These are phyloP conservation scores for Tricholauxania praeusta DNA, from an alignment of 2,888 invertebrate genomes.

Conservation along the genomic window DNA sequence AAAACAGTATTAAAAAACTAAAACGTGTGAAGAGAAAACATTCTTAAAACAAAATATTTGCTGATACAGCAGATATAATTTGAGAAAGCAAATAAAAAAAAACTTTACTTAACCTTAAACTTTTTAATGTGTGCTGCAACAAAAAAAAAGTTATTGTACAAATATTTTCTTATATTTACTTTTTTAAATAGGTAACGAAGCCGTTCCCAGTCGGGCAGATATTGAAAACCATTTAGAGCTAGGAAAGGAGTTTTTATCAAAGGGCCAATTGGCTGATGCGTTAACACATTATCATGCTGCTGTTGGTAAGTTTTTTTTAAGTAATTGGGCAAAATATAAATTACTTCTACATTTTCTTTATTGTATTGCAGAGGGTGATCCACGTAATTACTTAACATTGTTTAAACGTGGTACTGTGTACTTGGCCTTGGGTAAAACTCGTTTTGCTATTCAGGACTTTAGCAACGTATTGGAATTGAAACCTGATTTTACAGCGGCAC, in stretches of 20 bases:
- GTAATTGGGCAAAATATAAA: background rate
- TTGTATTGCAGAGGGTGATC: conserved; percentile 84
- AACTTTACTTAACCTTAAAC: conserved; percentile 30
- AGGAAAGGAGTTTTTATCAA: conserved; percentile 91
- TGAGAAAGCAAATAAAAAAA: conserved; percentile 8
- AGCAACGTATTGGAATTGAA: conserved; percentile 93
- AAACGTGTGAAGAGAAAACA: no score
- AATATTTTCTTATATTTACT: conserved; percentile 46
- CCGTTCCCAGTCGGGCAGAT: conserved; percentile 75
- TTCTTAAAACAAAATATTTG: no score
- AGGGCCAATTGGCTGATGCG: conserved; percentile 95
- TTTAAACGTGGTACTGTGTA: conserved; percentile 97
- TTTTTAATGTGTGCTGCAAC: conserved; percentile 9
- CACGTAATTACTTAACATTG: conserved; percentile 94
- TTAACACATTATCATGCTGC: conserved; percentile 98
- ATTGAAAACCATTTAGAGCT: conserved; percentile 94
- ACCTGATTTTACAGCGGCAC: conserved; percentile 92
- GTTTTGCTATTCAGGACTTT: conserved; percentile 94
- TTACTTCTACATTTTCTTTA: background rate
- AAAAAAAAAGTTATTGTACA: background rate
- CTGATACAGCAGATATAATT: no score
- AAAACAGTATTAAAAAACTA: no score
- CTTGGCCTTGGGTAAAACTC: conserved; percentile 94
- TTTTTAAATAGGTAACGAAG: conserved; percentile 74
- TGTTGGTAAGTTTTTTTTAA: conserved; percentile 77